Conservation (phyloP, 53 echinoderm and acorn worm genomes). For the Echinometra lucunter region DNA sequence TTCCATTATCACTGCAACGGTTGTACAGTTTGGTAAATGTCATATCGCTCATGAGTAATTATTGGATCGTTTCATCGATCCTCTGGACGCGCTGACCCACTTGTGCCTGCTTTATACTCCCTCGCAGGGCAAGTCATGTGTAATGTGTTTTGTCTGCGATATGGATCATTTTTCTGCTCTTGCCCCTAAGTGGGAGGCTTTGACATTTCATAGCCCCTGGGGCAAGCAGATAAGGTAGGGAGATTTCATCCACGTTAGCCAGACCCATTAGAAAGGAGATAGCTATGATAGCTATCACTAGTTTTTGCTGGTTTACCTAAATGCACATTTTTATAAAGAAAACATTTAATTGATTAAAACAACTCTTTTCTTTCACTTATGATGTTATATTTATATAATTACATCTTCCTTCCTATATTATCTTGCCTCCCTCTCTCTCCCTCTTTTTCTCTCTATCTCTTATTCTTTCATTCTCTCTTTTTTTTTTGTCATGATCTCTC, state of each 20-base stretch:
- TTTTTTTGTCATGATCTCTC: no score
- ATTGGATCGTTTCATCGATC: background rate
- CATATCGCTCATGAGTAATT: background rate
- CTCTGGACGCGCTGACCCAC: background rate
- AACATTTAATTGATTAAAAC: no score
- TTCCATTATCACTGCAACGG: background rate
- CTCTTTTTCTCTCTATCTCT: no score
- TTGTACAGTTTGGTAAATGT: background rate
- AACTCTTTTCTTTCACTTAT: no score
- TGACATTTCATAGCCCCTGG: conserved; percentile 34
- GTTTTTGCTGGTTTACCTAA: background rate
- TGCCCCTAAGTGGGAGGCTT: conserved; percentile 30
- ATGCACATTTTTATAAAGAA: no score
- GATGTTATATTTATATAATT: no score
- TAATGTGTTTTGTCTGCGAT: conserved; percentile 1
- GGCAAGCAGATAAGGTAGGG: background rate
- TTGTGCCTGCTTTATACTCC: background rate
- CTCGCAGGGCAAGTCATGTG: background rate
- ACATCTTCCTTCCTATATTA: no score
- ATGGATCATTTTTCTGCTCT: background rate
- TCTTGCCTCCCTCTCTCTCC: no score
- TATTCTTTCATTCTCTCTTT: no score
- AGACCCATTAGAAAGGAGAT: background rate
- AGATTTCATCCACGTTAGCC: background rate
- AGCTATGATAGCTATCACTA: background rate